phyloP scores from a whole-genome alignment of 2,888 invertebrate species.

The Rotaria socialis region DNA sequence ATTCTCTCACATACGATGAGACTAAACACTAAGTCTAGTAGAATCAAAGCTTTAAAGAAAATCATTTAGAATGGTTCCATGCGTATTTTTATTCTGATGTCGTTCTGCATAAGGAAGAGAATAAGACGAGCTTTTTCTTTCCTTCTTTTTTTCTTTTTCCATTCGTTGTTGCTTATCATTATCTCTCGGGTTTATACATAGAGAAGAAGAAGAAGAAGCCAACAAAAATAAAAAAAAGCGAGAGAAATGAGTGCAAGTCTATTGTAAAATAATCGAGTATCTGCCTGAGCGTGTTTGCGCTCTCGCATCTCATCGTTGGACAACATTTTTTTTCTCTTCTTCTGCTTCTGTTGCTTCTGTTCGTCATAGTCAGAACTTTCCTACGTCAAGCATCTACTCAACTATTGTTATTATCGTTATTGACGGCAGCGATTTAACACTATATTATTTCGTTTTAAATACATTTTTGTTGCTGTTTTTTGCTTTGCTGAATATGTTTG shows the following conservation, averaged over 20 bases:
- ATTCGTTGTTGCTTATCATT: constrained; percentile 14
- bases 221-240: neutral
- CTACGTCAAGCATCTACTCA: neutral
- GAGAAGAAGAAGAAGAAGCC: neutral
- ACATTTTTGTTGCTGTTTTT: neutral
- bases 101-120: neutral
- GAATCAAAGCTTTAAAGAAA: neutral
- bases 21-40: neutral
- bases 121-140: neutral
- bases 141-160: neutral
- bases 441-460: neutral
- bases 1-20: neutral
- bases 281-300: neutral
- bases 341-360: neutral
- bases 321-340: neutral
- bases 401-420: neutral
- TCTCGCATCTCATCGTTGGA: constrained; percentile 4
- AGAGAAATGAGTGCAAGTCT: neutral
- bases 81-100: neutral
- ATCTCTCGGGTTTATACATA: neutral
- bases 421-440: neutral
- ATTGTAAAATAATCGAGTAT: constrained; percentile 25
- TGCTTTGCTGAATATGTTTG: neutral
- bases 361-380: neutral
- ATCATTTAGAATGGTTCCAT: neutral